Conservation (phyloP, 2,797 vertebrate species). For the Sphaeramia orbicularis region DNA sequence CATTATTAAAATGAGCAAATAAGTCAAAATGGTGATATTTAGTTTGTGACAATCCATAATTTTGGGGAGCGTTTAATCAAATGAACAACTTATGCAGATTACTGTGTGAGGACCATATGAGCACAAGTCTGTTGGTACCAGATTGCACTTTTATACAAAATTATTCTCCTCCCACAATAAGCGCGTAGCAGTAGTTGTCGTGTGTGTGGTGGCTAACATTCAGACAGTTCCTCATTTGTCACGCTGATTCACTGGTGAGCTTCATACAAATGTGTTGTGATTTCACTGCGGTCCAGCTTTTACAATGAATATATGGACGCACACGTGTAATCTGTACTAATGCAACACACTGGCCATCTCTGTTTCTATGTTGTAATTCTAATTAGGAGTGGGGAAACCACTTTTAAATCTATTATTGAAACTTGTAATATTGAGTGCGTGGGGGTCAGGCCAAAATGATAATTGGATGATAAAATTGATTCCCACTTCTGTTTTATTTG, state of each 20-base stretch:
- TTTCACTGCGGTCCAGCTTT: slow-evolving; percentile 7
- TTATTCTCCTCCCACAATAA: slow-evolving; percentile 18
- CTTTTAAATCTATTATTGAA: slow-evolving; percentile 70
- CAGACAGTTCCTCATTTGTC: slow-evolving; percentile 53
- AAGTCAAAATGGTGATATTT: slow-evolving; percentile 41
- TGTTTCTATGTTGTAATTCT: slow-evolving; percentile 39
- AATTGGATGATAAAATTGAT: slow-evolving; percentile 83
- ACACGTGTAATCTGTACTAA: slow-evolving; percentile 19
- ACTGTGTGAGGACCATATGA: slow-evolving; percentile 24
- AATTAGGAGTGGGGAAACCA: slow-evolving; percentile 63
- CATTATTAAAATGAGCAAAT: slow-evolving; percentile 37
- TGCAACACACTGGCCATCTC: slow-evolving; percentile 33
- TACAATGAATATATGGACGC: background rate
- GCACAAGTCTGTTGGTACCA: slow-evolving; percentile 35
- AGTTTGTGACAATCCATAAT: slow-evolving; percentile 19
- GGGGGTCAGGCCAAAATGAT: slow-evolving; percentile 80
- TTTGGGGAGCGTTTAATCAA: slow-evolving; percentile 35
- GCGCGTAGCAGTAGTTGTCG: slow-evolving; percentile 23
- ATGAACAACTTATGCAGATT: slow-evolving; percentile 37
- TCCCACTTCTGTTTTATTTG: slow-evolving; percentile 77
- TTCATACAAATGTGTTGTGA: slow-evolving; percentile 11
- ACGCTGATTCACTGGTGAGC: slow-evolving; percentile 31
- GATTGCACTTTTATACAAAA: slow-evolving; percentile 27
- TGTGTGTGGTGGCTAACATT: slow-evolving; percentile 32
- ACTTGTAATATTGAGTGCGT: slow-evolving; percentile 73